A percentile compares a stretch with the other conserved stretches of the same genome.
Evolutionary conservation across 2,888 invertebrate species (phyloP).

Genomic region (Hydriomena furcata): DNA sequence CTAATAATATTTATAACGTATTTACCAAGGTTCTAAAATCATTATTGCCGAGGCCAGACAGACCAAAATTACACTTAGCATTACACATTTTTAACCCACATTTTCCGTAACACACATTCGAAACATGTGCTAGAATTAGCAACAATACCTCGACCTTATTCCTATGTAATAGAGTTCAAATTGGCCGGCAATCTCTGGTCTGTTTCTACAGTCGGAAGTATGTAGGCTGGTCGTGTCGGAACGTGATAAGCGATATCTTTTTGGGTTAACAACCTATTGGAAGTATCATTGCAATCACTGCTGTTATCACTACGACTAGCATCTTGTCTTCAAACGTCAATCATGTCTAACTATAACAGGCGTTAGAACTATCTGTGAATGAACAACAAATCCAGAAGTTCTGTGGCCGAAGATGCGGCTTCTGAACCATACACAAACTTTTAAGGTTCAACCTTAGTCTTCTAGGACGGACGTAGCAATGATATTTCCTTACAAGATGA

Average conservation of each 20-base stretch:
- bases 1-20: too few relatives aligned
- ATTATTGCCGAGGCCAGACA: conserved; percentile 2
- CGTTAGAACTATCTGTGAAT: background rate
- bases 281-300: conserved; percentile 69
- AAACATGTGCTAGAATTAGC: conserved; percentile 20
- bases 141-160: conserved; percentile 18
- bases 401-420: too few relatives aligned
- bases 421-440: too few relatives aligned
- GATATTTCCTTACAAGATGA: too few relatives aligned
- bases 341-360: too few relatives aligned
- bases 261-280: conserved; percentile 79
- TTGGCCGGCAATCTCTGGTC: conserved; percentile 5
- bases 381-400: too few relatives aligned
- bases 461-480: too few relatives aligned
- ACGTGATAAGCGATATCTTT: conserved; percentile 72
- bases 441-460: too few relatives aligned
- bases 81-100: conserved; percentile 30
- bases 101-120: conserved; percentile 27
- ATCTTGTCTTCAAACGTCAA: conserved; percentile 50
- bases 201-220: conserved; percentile 61
- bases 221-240: conserved; percentile 74
- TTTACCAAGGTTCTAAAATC: too few relatives aligned
- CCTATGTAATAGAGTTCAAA: conserved; percentile 21
- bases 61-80: conserved; percentile 6
- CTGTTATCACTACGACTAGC: conserved; percentile 54